These are phyloP conservation scores for Paramormyrops hopkinsi DNA, from an alignment of 2,797 vertebrate genomes.

Conservation along the genomic window DNA sequence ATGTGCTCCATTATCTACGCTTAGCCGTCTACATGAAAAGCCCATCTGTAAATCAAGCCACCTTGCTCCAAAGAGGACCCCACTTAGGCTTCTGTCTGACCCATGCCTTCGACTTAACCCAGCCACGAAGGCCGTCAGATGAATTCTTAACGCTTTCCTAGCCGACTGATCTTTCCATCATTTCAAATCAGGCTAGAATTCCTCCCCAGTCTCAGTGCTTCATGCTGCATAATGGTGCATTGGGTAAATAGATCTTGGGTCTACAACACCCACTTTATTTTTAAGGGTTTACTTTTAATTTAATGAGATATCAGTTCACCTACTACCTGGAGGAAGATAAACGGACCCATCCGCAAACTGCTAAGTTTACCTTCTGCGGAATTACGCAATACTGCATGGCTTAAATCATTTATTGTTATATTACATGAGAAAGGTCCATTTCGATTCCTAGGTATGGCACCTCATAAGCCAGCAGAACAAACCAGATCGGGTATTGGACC, in stretches of 20 bases:
- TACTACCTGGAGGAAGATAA: neutral
- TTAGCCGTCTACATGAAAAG: slow-evolving; percentile 44
- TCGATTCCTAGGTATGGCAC: neutral
- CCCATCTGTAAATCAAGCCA: slow-evolving; percentile 47
- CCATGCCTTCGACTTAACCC: slow-evolving; percentile 27
- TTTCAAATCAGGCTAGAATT: slow-evolving; percentile 23
- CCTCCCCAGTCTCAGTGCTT: slow-evolving; percentile 20
- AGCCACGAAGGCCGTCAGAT: slow-evolving; percentile 26
- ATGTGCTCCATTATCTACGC: slow-evolving; percentile 42
- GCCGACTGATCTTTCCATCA: slow-evolving; percentile 34
- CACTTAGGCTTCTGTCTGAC: slow-evolving; percentile 42
- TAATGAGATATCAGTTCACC: slow-evolving; percentile 10
- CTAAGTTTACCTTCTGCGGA: neutral
- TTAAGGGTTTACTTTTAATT: neutral
- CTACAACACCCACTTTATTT: neutral
- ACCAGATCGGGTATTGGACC: neutral
- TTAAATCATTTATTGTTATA: neutral
- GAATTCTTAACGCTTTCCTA: slow-evolving; percentile 30
- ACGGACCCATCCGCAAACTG: neutral
- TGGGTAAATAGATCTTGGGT: neutral
- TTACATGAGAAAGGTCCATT: neutral
- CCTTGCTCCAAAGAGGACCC: slow-evolving; percentile 40
- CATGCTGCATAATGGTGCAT: slow-evolving; percentile 8
- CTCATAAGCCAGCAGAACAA: neutral
- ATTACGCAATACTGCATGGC: neutral